Percentiles rank a stretch among this genome's conserved stretches.
Conservation (phyloP, 2,113 vertebrate species). For the Oxyura jamaicensis region DNA sequence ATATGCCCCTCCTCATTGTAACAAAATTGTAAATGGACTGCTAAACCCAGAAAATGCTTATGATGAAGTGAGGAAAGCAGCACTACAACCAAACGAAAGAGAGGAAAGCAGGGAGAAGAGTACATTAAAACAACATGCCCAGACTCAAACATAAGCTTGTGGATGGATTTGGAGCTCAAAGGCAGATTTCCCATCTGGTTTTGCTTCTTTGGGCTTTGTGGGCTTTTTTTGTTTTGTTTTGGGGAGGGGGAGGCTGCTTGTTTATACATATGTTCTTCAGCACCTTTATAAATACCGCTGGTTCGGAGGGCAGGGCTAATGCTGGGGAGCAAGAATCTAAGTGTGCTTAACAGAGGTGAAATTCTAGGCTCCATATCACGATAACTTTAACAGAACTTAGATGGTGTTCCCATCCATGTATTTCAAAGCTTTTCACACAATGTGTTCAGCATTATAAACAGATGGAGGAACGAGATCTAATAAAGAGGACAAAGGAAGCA, state of each 20-base stretch:
- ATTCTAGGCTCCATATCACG: background rate
- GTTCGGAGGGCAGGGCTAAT: background rate
- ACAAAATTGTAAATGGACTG: background rate
- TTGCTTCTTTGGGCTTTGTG: background rate
- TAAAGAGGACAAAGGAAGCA: background rate
- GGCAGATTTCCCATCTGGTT: background rate
- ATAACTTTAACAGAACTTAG: background rate
- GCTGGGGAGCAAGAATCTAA: background rate
- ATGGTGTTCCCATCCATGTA: accelerated
- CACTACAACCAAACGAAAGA: background rate
- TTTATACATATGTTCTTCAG: background rate
- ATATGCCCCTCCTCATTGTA: background rate
- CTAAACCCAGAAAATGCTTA: background rate
- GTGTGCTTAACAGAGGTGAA: background rate
- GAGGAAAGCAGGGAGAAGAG: background rate
- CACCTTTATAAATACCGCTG: background rate
- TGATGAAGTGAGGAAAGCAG: slow-evolving; percentile 16
- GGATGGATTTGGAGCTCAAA: background rate
- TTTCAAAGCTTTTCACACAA: background rate
- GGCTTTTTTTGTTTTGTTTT: background rate
- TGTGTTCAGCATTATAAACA: background rate
- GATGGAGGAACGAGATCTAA: background rate
- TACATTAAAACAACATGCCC: background rate
- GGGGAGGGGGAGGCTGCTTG: background rate
- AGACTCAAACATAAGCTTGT: background rate